Evolutionary conservation across 1,140 invertebrate species (phyloP).

Genomic region (Brachionus calyciflorus): DNA sequence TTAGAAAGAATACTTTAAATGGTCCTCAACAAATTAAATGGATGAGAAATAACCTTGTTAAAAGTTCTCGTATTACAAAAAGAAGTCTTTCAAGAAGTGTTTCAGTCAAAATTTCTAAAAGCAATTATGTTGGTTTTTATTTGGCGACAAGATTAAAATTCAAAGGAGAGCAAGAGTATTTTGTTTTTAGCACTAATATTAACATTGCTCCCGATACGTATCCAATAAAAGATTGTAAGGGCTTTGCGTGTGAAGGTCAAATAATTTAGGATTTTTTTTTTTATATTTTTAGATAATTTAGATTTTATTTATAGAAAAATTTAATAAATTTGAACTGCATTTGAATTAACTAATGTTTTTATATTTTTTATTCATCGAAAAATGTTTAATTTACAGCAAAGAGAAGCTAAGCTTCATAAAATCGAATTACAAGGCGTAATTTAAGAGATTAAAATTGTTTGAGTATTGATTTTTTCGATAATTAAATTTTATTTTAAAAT

Average conservation of each 20-base stretch:
- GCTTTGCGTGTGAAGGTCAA: conserved; percentile 50
- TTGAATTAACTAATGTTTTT: too few relatives aligned
- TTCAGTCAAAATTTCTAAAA: background rate
- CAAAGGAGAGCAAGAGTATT: background rate
- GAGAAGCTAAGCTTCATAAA: too few relatives aligned
- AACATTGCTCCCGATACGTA: conserved; percentile 53
- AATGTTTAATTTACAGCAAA: too few relatives aligned
- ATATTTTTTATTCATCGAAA: too few relatives aligned
- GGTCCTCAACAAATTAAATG: background rate
- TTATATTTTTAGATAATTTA: too few relatives aligned
- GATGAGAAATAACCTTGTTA: too few relatives aligned
- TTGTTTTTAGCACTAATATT: conserved; percentile 51
- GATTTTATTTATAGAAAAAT: too few relatives aligned
- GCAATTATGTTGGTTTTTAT: background rate
- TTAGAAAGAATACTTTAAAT: background rate
- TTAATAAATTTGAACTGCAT: too few relatives aligned
- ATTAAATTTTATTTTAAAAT: too few relatives aligned
- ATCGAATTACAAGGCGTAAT: too few relatives aligned
- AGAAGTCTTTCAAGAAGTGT: background rate
- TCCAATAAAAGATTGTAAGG: conserved; percentile 52
- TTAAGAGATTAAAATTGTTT: too few relatives aligned
- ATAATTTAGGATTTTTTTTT: conserved; percentile 51
- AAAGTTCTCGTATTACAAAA: background rate
- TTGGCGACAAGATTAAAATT: background rate
- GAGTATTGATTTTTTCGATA: too few relatives aligned